Evolutionary conservation across 2,113 vertebrate species (phyloP).

Genomic region (Trogon melanurus): DNA sequence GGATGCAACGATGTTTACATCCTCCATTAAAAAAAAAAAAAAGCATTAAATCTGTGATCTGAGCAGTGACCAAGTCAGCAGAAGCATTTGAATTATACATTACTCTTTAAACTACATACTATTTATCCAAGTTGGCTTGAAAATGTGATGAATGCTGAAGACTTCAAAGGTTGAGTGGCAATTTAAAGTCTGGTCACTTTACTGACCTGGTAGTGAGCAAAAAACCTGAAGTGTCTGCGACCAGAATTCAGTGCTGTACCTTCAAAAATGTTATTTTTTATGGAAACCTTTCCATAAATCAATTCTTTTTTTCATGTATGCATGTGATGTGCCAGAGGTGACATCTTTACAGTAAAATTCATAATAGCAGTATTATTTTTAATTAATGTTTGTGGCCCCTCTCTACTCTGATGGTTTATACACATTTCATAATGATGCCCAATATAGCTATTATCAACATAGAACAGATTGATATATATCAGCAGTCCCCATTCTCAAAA

Average conservation of each 20-base stretch:
- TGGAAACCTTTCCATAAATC: background rate
- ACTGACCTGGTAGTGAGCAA: background rate
- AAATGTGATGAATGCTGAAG: background rate
- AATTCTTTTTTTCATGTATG: background rate
- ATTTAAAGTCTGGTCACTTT: background rate
- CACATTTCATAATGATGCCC: background rate
- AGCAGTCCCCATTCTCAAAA: background rate
- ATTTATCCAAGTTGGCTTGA: background rate
- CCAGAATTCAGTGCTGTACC: background rate
- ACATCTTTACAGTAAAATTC: background rate
- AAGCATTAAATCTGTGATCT: background rate
- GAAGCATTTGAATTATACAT: slow-evolving; percentile 1
- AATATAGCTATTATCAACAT: background rate
- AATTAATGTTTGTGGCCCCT: background rate
- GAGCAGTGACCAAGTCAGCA: background rate
- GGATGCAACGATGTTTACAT: background rate
- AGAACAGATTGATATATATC: background rate
- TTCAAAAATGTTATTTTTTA: background rate
- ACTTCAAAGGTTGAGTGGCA: background rate
- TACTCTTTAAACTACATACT: background rate
- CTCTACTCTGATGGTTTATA: background rate
- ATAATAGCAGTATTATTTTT: background rate
- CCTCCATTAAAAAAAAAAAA: background rate
- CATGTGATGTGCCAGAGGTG: background rate
- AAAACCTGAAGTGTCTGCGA: background rate